These are phyloP conservation scores for Champsocephalus esox DNA, from an alignment of 2,797 vertebrate genomes.

Conservation along the genomic window DNA sequence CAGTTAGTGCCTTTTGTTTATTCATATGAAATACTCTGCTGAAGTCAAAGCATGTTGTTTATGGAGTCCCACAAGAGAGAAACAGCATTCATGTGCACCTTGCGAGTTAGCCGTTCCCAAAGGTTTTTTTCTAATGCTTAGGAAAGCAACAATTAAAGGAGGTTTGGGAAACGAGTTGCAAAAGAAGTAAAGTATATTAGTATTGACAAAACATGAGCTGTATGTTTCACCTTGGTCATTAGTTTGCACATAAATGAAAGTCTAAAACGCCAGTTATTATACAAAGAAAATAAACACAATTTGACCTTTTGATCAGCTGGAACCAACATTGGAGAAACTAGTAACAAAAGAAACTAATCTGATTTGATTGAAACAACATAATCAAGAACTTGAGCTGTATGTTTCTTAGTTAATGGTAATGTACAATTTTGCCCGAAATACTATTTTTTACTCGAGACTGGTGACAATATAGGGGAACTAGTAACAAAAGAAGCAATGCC, in stretches of 20 bases:
- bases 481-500: too few relatives aligned
- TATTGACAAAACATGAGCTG: too few relatives aligned
- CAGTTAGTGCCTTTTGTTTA: constrained; percentile 80
- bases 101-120: background rate
- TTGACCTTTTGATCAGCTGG: background rate
- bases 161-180: too few relatives aligned
- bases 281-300: too few relatives aligned
- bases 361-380: background rate
- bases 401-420: background rate
- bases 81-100: background rate
- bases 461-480: too few relatives aligned
- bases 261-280: too few relatives aligned
- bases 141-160: background rate
- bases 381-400: background rate
- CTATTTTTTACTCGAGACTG: too few relatives aligned
- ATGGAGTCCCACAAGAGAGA: background rate
- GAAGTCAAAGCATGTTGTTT: background rate
- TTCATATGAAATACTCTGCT: background rate
- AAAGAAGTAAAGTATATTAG: too few relatives aligned
- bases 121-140: background rate
- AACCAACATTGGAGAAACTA: background rate
- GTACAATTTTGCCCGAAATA: too few relatives aligned
- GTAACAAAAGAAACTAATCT: background rate
- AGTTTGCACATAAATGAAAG: too few relatives aligned
- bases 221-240: too few relatives aligned